Base-by-base conservation (phyloP, 2,113 vertebrate species). In the Pseudopodoces humilis region DNA sequence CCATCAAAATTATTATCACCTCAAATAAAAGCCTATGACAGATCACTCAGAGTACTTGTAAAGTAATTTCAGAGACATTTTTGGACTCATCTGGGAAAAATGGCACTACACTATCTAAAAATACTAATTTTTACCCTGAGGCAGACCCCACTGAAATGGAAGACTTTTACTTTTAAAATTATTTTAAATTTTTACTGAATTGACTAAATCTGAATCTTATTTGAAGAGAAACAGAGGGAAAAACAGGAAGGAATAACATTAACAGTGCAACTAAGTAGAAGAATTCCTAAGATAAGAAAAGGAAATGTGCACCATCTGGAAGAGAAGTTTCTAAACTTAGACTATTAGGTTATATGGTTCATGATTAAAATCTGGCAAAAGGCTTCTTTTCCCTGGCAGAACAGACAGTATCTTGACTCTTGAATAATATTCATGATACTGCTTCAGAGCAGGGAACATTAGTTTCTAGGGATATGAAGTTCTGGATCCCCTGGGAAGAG, bases 361-460 rank as follows among this genome's bases (percentile, higher is more conserved):
- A 95, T 89, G 81, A 92, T 83, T 94, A 94, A 92, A 94, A 95
- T 90, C 89, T 96, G 95, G 94, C 95, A 96, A 96, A 94, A 90
- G 20, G 50, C 47, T 63, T 50, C 46, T 92, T 83, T 88, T 67
- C 78, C 91, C 94, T 96, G 89, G 93, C 91, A 97, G 93, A 94
- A 97, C 93, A 95, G 95, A 88, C 50, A 95, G 95, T 92, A 95
- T 94, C 94, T 80, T 94, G 70, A 89, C 39, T 96, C 79, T 70
- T 93, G 76, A 93, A 95, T 90, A 95, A 92, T 80, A 90, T 70
- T 94, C 89, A 90, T 70, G 94, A 79, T 76, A 74, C 8, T 90
- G 85, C 79, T 91, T 74, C 62, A 94, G 90, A 95, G 67, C 82
- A 90, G 63, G 78, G 84, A 94, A 69, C 78, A 83, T 93, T 80